A percentile compares a stretch with the other conserved stretches of the same genome.
Conservation (phyloP, 2,113 vertebrate species). For the Lophius piscatorius region DNA sequence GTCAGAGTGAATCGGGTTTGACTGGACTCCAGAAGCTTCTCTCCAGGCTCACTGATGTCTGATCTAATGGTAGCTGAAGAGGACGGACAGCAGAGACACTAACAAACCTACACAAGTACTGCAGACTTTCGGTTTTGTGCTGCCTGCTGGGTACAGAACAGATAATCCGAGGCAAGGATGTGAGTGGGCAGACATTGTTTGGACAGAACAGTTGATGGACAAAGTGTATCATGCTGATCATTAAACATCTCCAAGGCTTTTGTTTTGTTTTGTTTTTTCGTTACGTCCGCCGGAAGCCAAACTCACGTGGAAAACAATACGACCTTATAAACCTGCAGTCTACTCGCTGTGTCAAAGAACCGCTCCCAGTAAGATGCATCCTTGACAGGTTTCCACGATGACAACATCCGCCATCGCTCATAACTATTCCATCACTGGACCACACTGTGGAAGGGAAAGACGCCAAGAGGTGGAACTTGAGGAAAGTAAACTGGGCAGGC, state of each 20-base stretch:
- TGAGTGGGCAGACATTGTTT: slow-evolving; percentile 24
- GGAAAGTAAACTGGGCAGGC: too few species aligned
- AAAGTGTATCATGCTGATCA: slow-evolving; percentile 10
- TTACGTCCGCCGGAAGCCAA: neutral
- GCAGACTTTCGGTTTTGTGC: slow-evolving; percentile 15
- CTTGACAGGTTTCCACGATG: too few species aligned
- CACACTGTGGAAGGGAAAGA: too few species aligned
- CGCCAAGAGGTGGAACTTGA: too few species aligned
- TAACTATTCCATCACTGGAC: too few species aligned
- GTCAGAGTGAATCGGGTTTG: slow-evolving; percentile 58
- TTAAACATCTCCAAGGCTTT: neutral
- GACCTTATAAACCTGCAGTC: neutral
- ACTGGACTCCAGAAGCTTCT: slow-evolving; percentile 55
- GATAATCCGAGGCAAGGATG: slow-evolving; percentile 9
- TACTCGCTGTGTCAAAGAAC: too few species aligned
- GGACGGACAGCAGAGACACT: slow-evolving; percentile 32
- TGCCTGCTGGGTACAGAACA: slow-evolving; percentile 17
- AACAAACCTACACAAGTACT: neutral
- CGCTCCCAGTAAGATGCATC: too few species aligned
- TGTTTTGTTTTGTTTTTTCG: neutral
- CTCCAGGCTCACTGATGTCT: slow-evolving; percentile 45
- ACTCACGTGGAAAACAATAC: slow-evolving; percentile 5
- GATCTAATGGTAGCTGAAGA: slow-evolving; percentile 63
- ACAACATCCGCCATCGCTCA: too few species aligned
- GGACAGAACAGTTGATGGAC: slow-evolving; percentile 2